Evolutionary conservation across 2,113 vertebrate species (phyloP), one percentile per base, ranked within the genome.

Genomic region (Cololabis saira): DNA sequence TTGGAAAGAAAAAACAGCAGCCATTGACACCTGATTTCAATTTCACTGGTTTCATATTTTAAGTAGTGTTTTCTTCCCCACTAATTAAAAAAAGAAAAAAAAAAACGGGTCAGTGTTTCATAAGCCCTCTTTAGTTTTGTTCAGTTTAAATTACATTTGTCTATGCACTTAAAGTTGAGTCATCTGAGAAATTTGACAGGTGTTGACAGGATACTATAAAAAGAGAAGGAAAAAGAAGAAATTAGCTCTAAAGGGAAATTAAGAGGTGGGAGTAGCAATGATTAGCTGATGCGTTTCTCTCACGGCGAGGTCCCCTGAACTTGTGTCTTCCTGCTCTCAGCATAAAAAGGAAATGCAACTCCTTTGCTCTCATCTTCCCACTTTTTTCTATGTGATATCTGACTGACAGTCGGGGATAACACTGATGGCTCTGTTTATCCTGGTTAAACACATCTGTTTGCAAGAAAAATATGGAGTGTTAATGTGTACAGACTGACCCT

Each of bases 61-160:
- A 27, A 27, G 24, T 2, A 27, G 24, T 27, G 5, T 27, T 27
- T 27, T 27, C 24, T 27, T 27, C 24, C 24, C 24, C 24, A 27
- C 24, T 83, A 89, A 92, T 89, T 91, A 80, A 89, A 90, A 90
- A 80, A 21, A 51, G 89, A 78, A 27, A 27, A 27, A 27, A 27
- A 27, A 27, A 27, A 27, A 44, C 74, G 48, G 78, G 71, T 85
- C 86, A 77, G 64, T 61, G 22, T 56, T 57, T 58, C 67, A 65
- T 71, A 86, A 86, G 86, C 81, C 85, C 58, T 83, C 50, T 62
- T 12, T 55, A 30, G 71, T 71, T 22, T 53, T 2, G 60, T 88
- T 90, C 76, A 88, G 84, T 91, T 89, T 87, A 77, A 81, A 84
- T 70, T 80, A 62, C 72, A 84, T 82, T 84, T 87, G 63, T 78